Base-by-base conservation (phyloP, 1,140 invertebrate species). In the Pararge aegeria region DNA sequence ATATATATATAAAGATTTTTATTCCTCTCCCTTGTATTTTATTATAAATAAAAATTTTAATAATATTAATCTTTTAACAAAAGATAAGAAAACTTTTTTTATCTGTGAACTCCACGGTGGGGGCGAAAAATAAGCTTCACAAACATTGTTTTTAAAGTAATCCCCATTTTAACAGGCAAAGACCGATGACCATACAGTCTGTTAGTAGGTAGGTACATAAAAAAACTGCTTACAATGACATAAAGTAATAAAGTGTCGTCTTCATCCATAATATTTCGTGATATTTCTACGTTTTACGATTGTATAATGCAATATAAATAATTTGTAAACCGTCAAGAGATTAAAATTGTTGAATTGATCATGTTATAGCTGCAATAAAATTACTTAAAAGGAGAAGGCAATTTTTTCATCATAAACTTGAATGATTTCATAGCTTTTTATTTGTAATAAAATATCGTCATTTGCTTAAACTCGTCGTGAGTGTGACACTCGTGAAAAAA, bases 401-500 rank as follows among this genome's bases (percentile, higher is more conserved):
- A 19, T 40, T 30, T 60, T 42, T 48, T 55, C 56, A 62, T 66
- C 62, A 69, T 46, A 64, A 66, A 55, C 44, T 57, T 64, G 64
- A 69, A 65, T 70, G 74, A 80, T 80, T 72, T 53, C 64, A 66
- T 68, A 64, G 59, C 56, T 55, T 55, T 53, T 62, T 59, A 50
- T 55, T 44, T 37, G 70, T 70, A 71, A 76, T 67, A 71, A 80
- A 74, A 70, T 70, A 74, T 71, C 66, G 65, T 69, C 61, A 70
- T 64, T 66, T 69, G 70, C 73, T 73, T 67, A 77, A 78, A 71
- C 63, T 65, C 67, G 57, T 64, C 58, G 64, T 67, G 62, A 58
- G 62, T 63, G 64, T 74, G 73, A 75, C 75, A 79, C 64, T 75
- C 60, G 60, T 68, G 72, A 73, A 73, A 74, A 75, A 79, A 79